These are phyloP conservation scores for Pardosa pseudoannulata DNA, from an alignment of 2,888 invertebrate genomes.

Conservation along the genomic window DNA sequence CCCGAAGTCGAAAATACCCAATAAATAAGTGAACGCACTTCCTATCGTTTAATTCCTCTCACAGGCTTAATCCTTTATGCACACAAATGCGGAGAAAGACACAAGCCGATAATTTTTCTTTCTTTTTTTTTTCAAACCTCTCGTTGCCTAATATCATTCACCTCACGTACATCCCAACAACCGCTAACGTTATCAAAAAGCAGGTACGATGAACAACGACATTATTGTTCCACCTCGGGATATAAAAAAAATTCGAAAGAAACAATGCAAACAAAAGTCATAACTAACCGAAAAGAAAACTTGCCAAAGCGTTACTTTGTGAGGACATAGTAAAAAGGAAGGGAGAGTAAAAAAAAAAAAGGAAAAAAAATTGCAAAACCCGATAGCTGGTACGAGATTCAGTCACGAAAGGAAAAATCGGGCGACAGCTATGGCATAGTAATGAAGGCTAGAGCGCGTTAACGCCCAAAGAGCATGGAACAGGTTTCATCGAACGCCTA, in stretches of 20 bases:
- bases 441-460: constrained; percentile 20
- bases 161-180: constrained; percentile 27
- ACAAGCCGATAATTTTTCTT: neutral
- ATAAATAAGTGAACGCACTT: neutral
- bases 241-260: neutral
- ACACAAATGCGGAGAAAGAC: neutral
- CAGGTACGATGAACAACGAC: constrained; percentile 25
- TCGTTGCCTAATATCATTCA: constrained; percentile 1
- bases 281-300: constrained; percentile 29
- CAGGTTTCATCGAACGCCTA: constrained; percentile 29
- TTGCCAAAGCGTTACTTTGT: constrained; percentile 45
- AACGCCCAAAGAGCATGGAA: constrained; percentile 24
- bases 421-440: constrained; percentile 24
- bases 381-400: neutral
- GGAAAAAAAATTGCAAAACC: constrained; percentile 2
- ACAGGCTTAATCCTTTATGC: constrained; percentile 25
- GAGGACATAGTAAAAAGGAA: constrained; percentile 11
- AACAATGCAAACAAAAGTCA: constrained; percentile 40
- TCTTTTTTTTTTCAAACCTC: too few relatives aligned
- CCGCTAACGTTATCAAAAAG: constrained; percentile 23
- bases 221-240: constrained; percentile 17
- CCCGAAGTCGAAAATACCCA: neutral
- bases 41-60: neutral
- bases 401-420: constrained; percentile 29
- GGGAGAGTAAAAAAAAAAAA: too few relatives aligned